Evolutionary conservation across 2,113 vertebrate species (phyloP).

Genomic region (Euleptes europaea): DNA sequence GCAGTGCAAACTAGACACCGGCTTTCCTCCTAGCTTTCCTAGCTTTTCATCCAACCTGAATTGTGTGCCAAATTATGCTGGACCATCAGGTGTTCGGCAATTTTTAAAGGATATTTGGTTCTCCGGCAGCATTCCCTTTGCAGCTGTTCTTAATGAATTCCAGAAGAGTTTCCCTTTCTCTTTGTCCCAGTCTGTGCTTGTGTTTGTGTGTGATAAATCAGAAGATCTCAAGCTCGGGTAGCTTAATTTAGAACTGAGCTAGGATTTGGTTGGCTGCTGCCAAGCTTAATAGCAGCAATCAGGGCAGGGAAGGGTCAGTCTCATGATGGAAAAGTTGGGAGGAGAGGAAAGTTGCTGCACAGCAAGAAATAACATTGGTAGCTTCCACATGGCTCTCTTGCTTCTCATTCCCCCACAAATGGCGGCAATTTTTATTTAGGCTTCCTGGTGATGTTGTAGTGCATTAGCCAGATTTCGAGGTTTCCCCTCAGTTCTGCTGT

Average conservation of each 20-base stretch:
- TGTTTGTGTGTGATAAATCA: background rate
- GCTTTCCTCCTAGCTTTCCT: constrained; percentile 14
- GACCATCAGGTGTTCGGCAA: constrained; percentile 29
- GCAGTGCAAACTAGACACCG: background rate
- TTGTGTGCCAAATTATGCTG: background rate
- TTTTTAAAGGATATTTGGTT: background rate
- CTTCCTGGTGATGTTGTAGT: too few species aligned
- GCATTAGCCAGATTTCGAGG: too few species aligned
- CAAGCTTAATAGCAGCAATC: background rate
- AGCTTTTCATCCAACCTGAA: background rate
- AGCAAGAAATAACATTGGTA: background rate
- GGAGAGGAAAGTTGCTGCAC: background rate
- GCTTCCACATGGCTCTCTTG: too few species aligned
- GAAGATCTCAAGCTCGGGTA: constrained; percentile 27
- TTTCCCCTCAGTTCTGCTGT: too few species aligned
- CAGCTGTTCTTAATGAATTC: constrained; percentile 48
- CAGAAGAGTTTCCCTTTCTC: constrained; percentile 27
- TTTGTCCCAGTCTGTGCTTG: background rate
- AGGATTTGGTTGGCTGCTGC: constrained; percentile 7
- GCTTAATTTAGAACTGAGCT: background rate
- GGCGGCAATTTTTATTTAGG: too few species aligned
- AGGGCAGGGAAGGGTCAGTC: background rate
- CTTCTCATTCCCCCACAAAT: too few species aligned
- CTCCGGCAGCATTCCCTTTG: constrained; percentile 2
- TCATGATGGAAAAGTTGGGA: background rate